Evolutionary conservation across 2,113 vertebrate genomes (phyloP).

Genomic region (Polyodon spathula): DNA sequence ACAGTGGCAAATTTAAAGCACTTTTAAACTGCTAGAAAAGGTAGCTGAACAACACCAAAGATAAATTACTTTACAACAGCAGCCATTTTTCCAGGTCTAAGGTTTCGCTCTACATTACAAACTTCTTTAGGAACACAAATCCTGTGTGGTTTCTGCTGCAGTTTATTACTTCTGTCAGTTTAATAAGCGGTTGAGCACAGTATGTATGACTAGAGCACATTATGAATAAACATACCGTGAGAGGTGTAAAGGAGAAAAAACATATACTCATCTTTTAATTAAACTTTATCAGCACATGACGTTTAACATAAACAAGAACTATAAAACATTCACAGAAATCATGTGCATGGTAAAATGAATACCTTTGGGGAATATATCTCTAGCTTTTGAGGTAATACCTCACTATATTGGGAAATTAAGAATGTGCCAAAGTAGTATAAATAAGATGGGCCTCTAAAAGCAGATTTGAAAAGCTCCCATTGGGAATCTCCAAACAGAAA

Average conservation of each 20-base stretch:
- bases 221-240: neutral
- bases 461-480: too few relatives aligned
- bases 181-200: neutral
- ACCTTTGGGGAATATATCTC: neutral
- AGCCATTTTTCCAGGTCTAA: neutral
- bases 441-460: too few relatives aligned
- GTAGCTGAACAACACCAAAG: slow-evolving; percentile 2
- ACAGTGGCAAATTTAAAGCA: neutral
- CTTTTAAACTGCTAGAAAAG: neutral
- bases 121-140: slow-evolving; percentile 12
- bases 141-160: slow-evolving; percentile 3
- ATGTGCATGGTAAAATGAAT: neutral
- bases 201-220: neutral
- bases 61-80: slow-evolving; percentile 6
- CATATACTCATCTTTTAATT: slow-evolving; percentile 18
- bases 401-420: neutral
- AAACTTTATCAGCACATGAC: slow-evolving; percentile 13
- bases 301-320: neutral
- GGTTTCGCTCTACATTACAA: slow-evolving; percentile 4
- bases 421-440: neutral
- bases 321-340: neutral
- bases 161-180: slow-evolving; percentile 9
- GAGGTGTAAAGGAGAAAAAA: neutral
- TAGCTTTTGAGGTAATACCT: too few relatives aligned
- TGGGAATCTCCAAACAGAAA: too few relatives aligned